Evolutionary conservation across 1,140 invertebrate species (phyloP), one percentile per base, ranked within the genome.

Genomic region (Geopemphigus sp.): DNA sequence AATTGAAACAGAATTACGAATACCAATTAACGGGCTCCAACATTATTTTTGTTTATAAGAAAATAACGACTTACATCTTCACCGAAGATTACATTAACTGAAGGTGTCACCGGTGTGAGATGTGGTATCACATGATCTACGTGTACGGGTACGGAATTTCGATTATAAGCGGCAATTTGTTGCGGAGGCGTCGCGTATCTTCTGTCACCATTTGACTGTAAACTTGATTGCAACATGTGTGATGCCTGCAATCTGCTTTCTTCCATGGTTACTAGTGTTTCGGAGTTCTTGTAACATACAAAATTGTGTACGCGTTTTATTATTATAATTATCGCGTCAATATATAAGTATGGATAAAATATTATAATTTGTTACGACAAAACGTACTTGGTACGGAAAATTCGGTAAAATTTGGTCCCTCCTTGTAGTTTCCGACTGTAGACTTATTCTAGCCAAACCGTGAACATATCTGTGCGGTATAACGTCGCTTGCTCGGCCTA

Each of bases 401-500:
- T 89, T 85, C 14, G 92, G 92, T 63, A 92, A 85, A 83, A 92
- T 90, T 19, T 88, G 85, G 83, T 94, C 92, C 87, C 84, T 26
- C 90, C 91, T 8, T 86, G 86, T 0, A 85, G 84, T 80, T 86
- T 85, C 73, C 19, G 15, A 26, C 17, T 47, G 39, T 26, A 24
- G 0, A 61, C 89, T 85, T 82, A 88, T 90, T 81, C 92, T 89
- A 1, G 94, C 95, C 72, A 98, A 91, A 45, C 93, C 95, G 87
- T 98, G 95, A 17, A 97, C 87, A 61, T 96, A 87, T 17, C 91
- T 93, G 57, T 92, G 87, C 47, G 96, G 96, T 85, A 93, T 91
- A 3, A 95, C 86, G 86, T 98, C 95, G 0, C 94, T 94, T 11
- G 95, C 95, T 84, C 93, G 86, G 4, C 95, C 95, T 83, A 98